Evolutionary conservation across 2,113 vertebrate genomes (phyloP), one percentile per base, ranked within the genome.

Genomic region (Lepisosteus osseus): DNA sequence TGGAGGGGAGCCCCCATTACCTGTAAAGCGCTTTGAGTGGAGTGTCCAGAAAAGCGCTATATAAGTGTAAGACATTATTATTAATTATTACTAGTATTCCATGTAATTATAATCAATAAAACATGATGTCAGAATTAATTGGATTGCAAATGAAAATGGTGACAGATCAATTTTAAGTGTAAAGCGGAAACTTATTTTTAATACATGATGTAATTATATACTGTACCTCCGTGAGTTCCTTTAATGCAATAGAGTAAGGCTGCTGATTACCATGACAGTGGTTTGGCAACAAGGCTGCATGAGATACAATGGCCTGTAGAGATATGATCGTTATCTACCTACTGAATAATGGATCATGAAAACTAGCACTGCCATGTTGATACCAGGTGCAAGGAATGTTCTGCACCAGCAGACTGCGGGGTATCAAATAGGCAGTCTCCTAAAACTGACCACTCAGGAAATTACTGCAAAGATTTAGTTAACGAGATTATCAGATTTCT

Each of bases 241-340:
- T 82, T 85, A 86, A 78, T 77, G 86, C 81, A 78, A 79, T 69
- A 68, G 76, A 91, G 88, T 94, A 88, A 84, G 81, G 83, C 95
- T 90, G 79, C 90, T 82, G 75, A 72, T 90, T 88, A 92, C 82
- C 78, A 82, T 83, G 82, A 71, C 87, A 81, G 80, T 83, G 84
- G 82, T 80, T 84, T 72, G 67, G 90, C 93, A 92, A 93, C 88
- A 81, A 93, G 86, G 88, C 75, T 86, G 70, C 70, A 76, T 80
- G 75, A 69, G 74, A 72, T 74, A 80, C 80, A 78, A 70, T 56
- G 70, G 86, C 83, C 82, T 74, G 70, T 77, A 82, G 88, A 77
- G 83, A 89, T 88, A 86, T 86, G 84, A 89, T 90, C 87, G 86
- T 80, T 81, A 76, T 70, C 85, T 79, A 74, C 68, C 5, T 4